A percentile compares a stretch with the other conserved stretches of the same genome.
Evolutionary conservation across 2,113 vertebrate species (phyloP).

Genomic region (Agapornis roseicollis): DNA sequence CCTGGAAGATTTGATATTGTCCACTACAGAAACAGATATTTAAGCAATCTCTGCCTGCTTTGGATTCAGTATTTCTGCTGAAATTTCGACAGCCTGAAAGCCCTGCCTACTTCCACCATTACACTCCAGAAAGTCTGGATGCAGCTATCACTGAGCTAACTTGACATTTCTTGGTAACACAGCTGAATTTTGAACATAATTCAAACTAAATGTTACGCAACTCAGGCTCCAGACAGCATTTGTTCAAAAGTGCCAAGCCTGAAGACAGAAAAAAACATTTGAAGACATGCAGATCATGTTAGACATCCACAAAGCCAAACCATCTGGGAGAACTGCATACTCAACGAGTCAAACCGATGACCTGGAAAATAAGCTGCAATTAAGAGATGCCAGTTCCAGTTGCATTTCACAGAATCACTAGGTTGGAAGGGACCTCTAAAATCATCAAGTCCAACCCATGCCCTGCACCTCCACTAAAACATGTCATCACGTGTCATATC

Average conservation of each 20-base stretch:
- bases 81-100: not conserved
- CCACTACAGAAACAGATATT: not conserved
- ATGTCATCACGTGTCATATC: too few species aligned
- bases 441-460: too few species aligned
- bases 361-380: slow-evolving; percentile 51
- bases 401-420: too few species aligned
- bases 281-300: slow-evolving; percentile 15
- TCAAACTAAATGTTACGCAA: slow-evolving; percentile 40
- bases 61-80: not conserved
- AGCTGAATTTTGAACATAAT: slow-evolving; percentile 30
- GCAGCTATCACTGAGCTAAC: slow-evolving; percentile 17
- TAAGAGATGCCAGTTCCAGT: not conserved
- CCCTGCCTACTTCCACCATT: not conserved
- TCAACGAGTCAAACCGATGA: slow-evolving; percentile 29
- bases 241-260: not conserved
- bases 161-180: slow-evolving; percentile 45
- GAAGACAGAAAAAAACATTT: not conserved
- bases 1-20: not conserved
- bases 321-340: slow-evolving; percentile 24
- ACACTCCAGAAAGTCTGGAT: not conserved
- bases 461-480: too few species aligned
- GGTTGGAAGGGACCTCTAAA: too few species aligned
- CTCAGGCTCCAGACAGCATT: not conserved
- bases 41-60: not conserved
- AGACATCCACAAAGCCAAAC: slow-evolving; percentile 10